Evolutionary conservation across 2,888 invertebrate species (phyloP).

Genomic region (Neuroscelio doddi): DNA sequence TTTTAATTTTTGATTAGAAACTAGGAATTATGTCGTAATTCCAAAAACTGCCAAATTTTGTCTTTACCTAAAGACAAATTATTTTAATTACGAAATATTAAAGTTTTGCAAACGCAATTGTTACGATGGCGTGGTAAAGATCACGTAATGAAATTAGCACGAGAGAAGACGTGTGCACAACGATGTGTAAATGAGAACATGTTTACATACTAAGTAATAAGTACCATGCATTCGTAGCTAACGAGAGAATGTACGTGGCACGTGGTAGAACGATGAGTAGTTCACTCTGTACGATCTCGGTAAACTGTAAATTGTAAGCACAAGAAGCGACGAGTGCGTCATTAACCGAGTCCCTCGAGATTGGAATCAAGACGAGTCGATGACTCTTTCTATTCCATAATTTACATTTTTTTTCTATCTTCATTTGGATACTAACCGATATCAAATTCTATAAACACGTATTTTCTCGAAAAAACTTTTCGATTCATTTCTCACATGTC

Average conservation of each 20-base stretch:
- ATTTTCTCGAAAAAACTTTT: too few species aligned
- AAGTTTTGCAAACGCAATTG: too few species aligned
- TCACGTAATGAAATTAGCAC: constrained; percentile 1
- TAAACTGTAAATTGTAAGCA: not conserved
- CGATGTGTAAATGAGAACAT: not conserved
- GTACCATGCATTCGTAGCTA: not conserved
- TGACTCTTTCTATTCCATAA: not conserved
- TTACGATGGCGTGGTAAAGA: too few species aligned
- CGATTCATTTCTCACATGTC: too few species aligned
- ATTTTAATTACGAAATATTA: too few species aligned
- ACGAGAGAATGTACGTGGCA: not conserved
- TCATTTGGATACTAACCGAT: too few species aligned
- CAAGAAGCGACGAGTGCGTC: not conserved
- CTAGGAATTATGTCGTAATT: too few species aligned
- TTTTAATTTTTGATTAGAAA: not conserved
- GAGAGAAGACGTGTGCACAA: not conserved
- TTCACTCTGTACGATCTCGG: not conserved
- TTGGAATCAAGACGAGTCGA: not conserved
- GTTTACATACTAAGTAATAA: constrained; percentile 3
- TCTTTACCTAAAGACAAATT: too few species aligned
- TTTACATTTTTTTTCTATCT: not conserved
- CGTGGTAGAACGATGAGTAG: not conserved
- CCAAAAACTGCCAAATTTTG: too few species aligned
- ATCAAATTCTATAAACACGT: too few species aligned
- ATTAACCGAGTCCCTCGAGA: not conserved